phyloP scores from a whole-genome alignment of 2,113 vertebrate genomes.

The Acinonyx jubatus region DNA sequence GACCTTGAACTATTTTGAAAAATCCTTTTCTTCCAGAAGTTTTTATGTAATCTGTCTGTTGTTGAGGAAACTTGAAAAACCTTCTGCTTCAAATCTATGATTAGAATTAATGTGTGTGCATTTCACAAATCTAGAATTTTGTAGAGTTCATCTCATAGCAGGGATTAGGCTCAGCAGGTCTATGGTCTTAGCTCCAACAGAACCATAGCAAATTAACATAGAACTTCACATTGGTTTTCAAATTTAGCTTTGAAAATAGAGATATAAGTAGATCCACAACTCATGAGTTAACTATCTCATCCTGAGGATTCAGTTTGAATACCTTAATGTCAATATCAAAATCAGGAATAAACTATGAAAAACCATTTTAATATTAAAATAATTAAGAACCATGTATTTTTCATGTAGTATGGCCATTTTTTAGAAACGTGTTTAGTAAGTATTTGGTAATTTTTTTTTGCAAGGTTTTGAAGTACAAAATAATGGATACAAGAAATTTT shows the following conservation, averaged over 20 bases:
- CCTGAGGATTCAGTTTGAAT: neutral
- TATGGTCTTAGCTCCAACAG: neutral
- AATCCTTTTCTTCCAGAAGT: neutral
- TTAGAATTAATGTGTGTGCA: neutral
- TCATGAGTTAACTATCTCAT: neutral
- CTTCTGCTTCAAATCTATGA: neutral
- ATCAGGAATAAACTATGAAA: neutral
- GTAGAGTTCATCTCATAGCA: neutral
- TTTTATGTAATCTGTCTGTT: neutral
- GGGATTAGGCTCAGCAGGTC: neutral
- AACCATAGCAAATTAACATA: neutral
- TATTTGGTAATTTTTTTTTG: neutral
- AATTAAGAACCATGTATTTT: neutral
- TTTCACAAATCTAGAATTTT: neutral
- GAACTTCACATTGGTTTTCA: neutral
- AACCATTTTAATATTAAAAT: neutral
- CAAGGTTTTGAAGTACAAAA: neutral
- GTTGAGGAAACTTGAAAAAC: neutral
- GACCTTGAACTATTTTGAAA: neutral
- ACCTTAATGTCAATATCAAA: neutral
- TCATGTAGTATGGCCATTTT: neutral
- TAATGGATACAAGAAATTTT: neutral
- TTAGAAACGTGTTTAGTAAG: neutral
- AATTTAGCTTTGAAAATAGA: conserved; percentile 6
- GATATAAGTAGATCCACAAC: neutral